Base-by-base conservation (phyloP, 2,113 vertebrate genomes). In the Campylorhamphus procurvoides region DNA sequence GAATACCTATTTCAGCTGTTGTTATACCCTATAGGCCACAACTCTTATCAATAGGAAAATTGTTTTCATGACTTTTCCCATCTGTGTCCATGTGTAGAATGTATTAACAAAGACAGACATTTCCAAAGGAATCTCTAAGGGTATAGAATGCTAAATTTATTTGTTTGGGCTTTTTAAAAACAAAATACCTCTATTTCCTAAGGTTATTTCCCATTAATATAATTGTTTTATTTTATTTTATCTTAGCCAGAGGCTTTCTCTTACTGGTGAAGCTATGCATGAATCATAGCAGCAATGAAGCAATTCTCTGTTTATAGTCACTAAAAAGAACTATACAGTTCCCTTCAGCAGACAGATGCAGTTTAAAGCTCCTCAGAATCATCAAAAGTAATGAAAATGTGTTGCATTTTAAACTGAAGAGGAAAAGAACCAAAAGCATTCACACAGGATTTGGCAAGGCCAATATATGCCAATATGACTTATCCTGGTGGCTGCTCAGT, bases 221-320 rank as follows among this genome's bases (percentile, higher is more conserved):
- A 75, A 96, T 96, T 88, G 73, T 25, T 50, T 24, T 46, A 46
- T 92, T 89, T 96, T 93, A 50, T 78, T 93, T 76, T 63, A 49
- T 92, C 67, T 94, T 96, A 83, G 53, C 62, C 44, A 67, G 52
- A 25, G 64, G 62, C 73, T 93, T 87, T 87, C 47, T 92, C 39
- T 78, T 93, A 56, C 53, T 75, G 56, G 29, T 76, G 72, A 19
- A 87, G 81, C n/a, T 56, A 15, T 29, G 2, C 64, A 44, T 92
- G 89, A 96, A 96, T 97, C 94, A 92, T 40, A 69, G 42, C 79
- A 74, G 92, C 81, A 91, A 74, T 80, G 85, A 94, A 92, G 84
- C 85, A 89, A 68, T 94, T 95, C 82, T 84, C 68, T 90, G 69
- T 92, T 96, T 95, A 73, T 39, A 94, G 82, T 67, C 66, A 81